Evolutionary conservation across 2,888 invertebrate genomes (phyloP).

Genomic region (Megaustenia siamemsis): DNA sequence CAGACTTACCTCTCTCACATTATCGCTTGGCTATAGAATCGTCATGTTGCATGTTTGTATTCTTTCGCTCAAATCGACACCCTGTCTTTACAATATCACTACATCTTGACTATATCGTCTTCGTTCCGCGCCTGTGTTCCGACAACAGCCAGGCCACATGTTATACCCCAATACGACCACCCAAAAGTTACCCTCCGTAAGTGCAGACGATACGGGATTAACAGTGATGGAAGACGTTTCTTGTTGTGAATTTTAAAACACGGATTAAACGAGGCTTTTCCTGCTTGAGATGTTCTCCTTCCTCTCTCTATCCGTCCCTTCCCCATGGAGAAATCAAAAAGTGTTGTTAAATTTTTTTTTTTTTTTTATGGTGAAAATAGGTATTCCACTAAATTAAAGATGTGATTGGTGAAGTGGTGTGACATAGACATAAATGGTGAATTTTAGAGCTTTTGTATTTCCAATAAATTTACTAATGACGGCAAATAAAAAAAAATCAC

Average conservation of each 20-base stretch:
- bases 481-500: no score
- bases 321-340: not conserved
- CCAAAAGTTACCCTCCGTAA: not conserved
- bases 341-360: no score
- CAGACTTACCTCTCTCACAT: not conserved
- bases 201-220: conserved; percentile 32
- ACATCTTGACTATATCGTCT: conserved; percentile 38
- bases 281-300: no score
- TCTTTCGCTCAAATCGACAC: conserved; percentile 16
- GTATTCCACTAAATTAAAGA: not conserved
- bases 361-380: not conserved
- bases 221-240: not conserved
- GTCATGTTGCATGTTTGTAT: conserved; percentile 28
- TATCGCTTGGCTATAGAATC: not conserved
- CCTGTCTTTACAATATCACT: conserved; percentile 16
- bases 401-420: no score
- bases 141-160: conserved; percentile 16
- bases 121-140: conserved; percentile 33
- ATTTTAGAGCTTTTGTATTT: no score
- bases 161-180: conserved; percentile 25
- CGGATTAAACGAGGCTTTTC: conserved; percentile 23
- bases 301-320: no score
- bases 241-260: conserved; percentile 22
- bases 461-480: no score
- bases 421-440: no score